Evolutionary conservation across 2,113 vertebrate genomes (phyloP).

Genomic region (Dasypus novemcinctus): DNA sequence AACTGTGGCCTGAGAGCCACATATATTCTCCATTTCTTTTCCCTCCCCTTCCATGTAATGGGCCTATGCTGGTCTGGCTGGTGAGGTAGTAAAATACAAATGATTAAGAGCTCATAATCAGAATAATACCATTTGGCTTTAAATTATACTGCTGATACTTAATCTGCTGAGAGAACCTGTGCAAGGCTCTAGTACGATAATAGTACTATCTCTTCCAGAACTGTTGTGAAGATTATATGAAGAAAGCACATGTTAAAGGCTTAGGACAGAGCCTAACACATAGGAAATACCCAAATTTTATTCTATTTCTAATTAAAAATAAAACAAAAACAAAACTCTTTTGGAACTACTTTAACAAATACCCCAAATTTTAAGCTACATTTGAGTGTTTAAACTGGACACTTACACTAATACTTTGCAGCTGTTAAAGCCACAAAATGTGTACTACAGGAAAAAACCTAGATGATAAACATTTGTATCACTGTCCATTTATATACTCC

Average conservation of each 20-base stretch:
- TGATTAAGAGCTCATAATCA: neutral
- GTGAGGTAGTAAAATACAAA: neutral
- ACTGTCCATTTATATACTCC: neutral
- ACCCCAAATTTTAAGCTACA: neutral
- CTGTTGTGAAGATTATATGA: neutral
- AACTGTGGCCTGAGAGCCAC: neutral
- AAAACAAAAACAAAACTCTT: conserved; percentile 12
- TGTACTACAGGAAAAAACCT: conserved; percentile 35
- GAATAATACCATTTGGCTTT: neutral
- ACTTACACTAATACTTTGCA: neutral
- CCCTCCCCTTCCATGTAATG: neutral
- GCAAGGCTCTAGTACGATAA: neutral
- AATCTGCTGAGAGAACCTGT: neutral
- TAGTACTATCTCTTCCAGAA: neutral
- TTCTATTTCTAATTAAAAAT: neutral
- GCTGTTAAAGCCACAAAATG: conserved; percentile 10
- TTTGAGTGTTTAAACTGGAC: conserved; percentile 24
- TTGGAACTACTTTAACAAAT: conserved; percentile 27
- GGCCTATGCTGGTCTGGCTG: neutral
- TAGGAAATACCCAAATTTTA: neutral
- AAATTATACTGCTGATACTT: neutral
- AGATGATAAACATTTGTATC: neutral
- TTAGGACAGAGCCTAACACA: neutral
- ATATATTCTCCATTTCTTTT: neutral
- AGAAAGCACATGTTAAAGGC: neutral